phyloP scores from a whole-genome alignment of 2,797 vertebrate genomes.

The Aulostomus chinensis region DNA sequence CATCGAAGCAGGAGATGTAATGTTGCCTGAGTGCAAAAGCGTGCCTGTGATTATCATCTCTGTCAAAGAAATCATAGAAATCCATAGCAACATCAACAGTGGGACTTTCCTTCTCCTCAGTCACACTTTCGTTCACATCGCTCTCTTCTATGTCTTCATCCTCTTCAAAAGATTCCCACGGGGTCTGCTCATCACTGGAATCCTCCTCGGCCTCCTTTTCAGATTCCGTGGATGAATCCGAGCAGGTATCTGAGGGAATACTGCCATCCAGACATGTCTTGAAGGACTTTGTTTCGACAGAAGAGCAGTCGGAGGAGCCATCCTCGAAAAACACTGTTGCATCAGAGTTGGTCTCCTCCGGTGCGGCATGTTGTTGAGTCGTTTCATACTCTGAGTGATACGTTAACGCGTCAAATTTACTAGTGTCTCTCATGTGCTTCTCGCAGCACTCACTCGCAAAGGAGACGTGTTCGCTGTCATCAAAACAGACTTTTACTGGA shows the following conservation, averaged over 20 bases:
- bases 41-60: constrained; percentile 28
- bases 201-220: constrained; percentile 62
- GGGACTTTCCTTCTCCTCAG: constrained; percentile 24
- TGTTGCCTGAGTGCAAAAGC: constrained; percentile 32
- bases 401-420: background rate
- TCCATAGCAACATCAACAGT: constrained; percentile 27
- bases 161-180: constrained; percentile 74
- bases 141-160: constrained; percentile 40
- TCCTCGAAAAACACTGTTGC: constrained; percentile 50
- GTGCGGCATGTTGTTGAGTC: constrained; percentile 4
- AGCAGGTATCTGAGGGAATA: constrained; percentile 48
- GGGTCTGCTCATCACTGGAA: constrained; percentile 52
- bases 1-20: constrained; percentile 77
- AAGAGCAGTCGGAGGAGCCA: constrained; percentile 63
- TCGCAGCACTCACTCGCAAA: constrained; percentile 24
- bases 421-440: background rate
- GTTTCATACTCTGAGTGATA: constrained; percentile 23
- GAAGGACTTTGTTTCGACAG: constrained; percentile 69
- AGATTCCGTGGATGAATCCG: constrained; percentile 60
- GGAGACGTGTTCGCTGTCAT: constrained; percentile 11
- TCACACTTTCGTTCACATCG: background rate
- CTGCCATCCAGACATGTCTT: constrained; percentile 64
- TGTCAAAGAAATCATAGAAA: constrained; percentile 72
- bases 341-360: constrained; percentile 23
- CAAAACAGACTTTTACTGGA: constrained; percentile 14